phyloP scores from a whole-genome alignment of 2,113 vertebrate genomes.

The Solenodon paradoxus region DNA sequence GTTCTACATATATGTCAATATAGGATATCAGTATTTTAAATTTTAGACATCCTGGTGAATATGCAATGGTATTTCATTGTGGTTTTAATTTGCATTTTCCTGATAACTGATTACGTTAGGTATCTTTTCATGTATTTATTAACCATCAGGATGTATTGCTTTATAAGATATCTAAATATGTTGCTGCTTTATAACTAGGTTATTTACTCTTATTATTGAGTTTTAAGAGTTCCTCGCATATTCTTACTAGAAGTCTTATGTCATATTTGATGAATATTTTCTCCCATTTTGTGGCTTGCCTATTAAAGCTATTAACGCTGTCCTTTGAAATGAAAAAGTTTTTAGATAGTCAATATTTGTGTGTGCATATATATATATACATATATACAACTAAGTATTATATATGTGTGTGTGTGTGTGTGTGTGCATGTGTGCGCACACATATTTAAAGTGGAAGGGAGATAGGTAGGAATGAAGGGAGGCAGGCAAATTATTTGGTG shows the following conservation, averaged over 20 bases:
- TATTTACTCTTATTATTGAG: neutral
- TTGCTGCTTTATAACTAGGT: neutral
- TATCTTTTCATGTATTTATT: too few relatives aligned
- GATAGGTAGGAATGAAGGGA: too few relatives aligned
- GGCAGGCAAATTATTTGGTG: too few relatives aligned
- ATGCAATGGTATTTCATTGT: neutral
- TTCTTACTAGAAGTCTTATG: neutral
- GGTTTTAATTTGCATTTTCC: too few relatives aligned
- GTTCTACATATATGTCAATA: neutral
- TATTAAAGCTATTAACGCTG: neutral
- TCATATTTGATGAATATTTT: neutral
- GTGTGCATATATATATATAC: too few relatives aligned
- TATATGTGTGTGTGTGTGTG: too few relatives aligned
- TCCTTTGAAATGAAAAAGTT: neutral
- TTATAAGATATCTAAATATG: neutral
- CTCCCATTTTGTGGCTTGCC: neutral
- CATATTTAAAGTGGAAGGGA: too few relatives aligned
- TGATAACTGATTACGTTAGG: too few relatives aligned
- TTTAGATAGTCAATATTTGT: too few relatives aligned
- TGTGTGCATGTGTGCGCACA: too few relatives aligned
- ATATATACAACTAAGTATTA: too few relatives aligned
- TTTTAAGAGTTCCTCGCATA: neutral
- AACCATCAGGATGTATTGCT: neutral
- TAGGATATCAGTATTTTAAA: neutral
- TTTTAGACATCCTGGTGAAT: neutral